Evolutionary conservation across 2,888 invertebrate species (phyloP), one percentile per base, ranked within the genome.

Genomic region (Prosopocoilus inquinatus): DNA sequence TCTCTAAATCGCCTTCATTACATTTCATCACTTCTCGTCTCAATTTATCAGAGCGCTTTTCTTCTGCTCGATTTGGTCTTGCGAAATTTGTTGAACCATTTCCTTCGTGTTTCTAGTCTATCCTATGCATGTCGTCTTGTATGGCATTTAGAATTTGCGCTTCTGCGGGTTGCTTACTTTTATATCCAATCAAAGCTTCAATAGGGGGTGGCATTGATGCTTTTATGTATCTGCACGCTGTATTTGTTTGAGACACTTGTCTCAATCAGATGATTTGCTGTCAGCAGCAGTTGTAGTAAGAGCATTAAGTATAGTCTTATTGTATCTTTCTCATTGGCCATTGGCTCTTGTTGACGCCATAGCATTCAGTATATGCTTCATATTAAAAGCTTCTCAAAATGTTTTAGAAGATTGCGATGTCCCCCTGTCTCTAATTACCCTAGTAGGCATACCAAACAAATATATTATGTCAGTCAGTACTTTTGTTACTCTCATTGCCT

Each of bases 111-210:
- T 12, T 53, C 53, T 9, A 60, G n/a, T 52, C 57, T 32, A 58
- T 3, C 34, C 49, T 43, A 1, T 55, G 15, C 8, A 60, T 9
- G 12, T 50, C 39, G 33, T 53, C 20, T 9, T 54, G 50, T 3
- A 57, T 32, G 34, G 44, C 45, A 33, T 55, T 51, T 8, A 61
- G 13, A 8, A 61, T 11, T 5, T 45, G 11, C 9, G 58, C 57
- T 13, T 64, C 60, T 16, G 58, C 46, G 7, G 20, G 20, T 8
- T 12, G 44, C 16, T 36, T 51, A 8, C 50, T 28, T 3, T 58
- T 43, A 38, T 55, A 60, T 8, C 66, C 65, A 33, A 57, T 47
- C 8, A 68, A 48, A 11, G 57, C 60, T 53, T 65, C 57, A 33
- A 57, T 53, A 9, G 64, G 64, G 62, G 9, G 64, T 59, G 7